Conservation (phyloP, 2,888 invertebrate genomes). For the Opisthograptis luteolata region DNA sequence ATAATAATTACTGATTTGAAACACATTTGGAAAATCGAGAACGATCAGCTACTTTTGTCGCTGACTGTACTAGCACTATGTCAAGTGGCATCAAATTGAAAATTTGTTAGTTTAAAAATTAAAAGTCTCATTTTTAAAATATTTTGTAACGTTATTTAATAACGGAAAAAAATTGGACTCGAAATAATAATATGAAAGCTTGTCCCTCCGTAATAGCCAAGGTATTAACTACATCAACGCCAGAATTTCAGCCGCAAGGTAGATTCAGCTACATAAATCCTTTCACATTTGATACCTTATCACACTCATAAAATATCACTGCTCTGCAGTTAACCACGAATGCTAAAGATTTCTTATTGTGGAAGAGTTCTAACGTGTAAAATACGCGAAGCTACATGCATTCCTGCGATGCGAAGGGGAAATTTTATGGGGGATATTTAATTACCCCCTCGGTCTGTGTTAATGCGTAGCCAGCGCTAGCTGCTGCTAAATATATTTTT, state of each 20-base stretch:
- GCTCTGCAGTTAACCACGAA: neutral
- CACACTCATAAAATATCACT: neutral
- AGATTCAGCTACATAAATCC: neutral
- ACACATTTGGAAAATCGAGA: too few relatives aligned
- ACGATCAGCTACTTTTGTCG: too few relatives aligned
- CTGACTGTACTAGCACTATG: too few relatives aligned
- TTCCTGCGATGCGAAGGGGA: conserved; percentile 25
- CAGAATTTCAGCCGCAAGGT: conserved; percentile 2
- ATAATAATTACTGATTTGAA: too few relatives aligned
- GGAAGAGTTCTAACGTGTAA: neutral
- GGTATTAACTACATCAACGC: conserved; percentile 5
- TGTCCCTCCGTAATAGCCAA: conserved; percentile 9
- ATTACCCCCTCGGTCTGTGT: conserved; percentile 53
- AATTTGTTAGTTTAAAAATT: too few relatives aligned
- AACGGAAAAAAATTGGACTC: neutral
- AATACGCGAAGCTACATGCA: conserved; percentile 1
- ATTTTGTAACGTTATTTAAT: too few relatives aligned
- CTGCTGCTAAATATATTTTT: neutral
- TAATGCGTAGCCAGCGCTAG: neutral
- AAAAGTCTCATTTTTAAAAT: too few relatives aligned
- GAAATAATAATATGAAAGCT: neutral
- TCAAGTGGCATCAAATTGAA: too few relatives aligned
- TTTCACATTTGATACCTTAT: neutral
- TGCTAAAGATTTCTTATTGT: neutral
- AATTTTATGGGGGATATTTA: conserved; percentile 58